These are phyloP conservation scores for Dromococcyx pavoninus DNA, from an alignment of 2,797 vertebrate genomes.

Conservation along the genomic window DNA sequence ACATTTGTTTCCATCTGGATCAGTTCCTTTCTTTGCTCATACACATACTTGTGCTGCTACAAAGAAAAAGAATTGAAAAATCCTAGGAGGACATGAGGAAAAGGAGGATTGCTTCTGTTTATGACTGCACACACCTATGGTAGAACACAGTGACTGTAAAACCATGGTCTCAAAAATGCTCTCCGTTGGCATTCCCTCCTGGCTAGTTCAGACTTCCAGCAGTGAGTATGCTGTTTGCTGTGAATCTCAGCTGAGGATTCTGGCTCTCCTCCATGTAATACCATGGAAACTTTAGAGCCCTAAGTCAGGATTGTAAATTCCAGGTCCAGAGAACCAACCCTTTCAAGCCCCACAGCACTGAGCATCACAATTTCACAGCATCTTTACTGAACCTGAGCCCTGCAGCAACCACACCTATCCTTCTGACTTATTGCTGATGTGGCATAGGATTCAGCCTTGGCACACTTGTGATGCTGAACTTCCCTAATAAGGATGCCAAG, in stretches of 20 bases:
- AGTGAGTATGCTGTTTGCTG: background rate
- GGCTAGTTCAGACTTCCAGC: background rate
- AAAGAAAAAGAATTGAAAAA: background rate
- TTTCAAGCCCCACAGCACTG: background rate
- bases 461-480: background rate
- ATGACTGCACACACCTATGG: rapidly evolving
- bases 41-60: background rate
- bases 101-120: background rate
- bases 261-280: background rate
- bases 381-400: background rate
- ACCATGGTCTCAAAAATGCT: background rate
- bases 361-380: rapidly evolving
- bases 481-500: background rate
- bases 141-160: background rate
- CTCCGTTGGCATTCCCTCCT: background rate
- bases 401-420: rapidly evolving
- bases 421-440: background rate
- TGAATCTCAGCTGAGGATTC: background rate
- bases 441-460: background rate
- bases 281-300: rapidly evolving
- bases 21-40: background rate
- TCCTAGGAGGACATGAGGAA: background rate
- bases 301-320: background rate
- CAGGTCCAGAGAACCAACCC: background rate
- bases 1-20: background rate